Conservation (phyloP, 2,888 invertebrate genomes). For the Augiades crinisus region DNA sequence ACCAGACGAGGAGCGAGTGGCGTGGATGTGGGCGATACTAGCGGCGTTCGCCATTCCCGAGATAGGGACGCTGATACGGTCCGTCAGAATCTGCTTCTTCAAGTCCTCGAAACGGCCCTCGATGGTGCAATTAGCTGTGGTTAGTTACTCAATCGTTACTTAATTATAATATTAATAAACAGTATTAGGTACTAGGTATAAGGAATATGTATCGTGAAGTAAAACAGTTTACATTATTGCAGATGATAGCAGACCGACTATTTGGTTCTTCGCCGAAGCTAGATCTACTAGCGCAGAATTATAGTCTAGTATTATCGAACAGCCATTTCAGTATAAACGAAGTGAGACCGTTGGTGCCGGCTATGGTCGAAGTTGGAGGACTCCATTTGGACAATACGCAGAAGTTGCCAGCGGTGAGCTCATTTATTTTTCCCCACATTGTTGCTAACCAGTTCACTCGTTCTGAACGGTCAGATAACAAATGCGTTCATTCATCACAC, state of each 20-base stretch:
- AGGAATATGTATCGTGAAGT: no score
- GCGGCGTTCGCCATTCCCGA: slow-evolving; percentile 95
- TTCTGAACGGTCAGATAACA: no score
- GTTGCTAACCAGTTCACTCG: background rate
- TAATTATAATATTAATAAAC: no score
- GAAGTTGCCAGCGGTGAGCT: slow-evolving; percentile 64
- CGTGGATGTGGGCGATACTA: slow-evolving; percentile 96
- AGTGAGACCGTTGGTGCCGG: slow-evolving; percentile 77
- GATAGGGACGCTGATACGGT: slow-evolving; percentile 91
- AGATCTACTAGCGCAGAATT: slow-evolving; percentile 67
- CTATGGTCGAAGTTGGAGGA: slow-evolving; percentile 80
- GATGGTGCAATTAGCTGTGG: slow-evolving; percentile 75
- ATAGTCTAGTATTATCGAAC: slow-evolving; percentile 78
- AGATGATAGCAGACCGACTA: slow-evolving; percentile 70
- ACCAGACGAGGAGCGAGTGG: slow-evolving; percentile 92
- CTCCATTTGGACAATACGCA: slow-evolving; percentile 74
- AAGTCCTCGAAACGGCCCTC: slow-evolving; percentile 91
- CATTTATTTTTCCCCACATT: background rate
- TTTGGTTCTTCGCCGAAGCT: slow-evolving; percentile 74
- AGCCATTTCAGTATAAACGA: slow-evolving; percentile 81
- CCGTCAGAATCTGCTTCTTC: slow-evolving; percentile 93
- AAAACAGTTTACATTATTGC: slow-evolving; percentile 34
- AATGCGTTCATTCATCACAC: slow-evolving; percentile 6
- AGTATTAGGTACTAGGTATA: no score
- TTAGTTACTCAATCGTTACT: no score